Percentiles rank a stretch among this genome's conserved stretches.
Evolutionary conservation across 2,888 invertebrate genomes (phyloP).

Genomic region (Platycheirus rosarum): DNA sequence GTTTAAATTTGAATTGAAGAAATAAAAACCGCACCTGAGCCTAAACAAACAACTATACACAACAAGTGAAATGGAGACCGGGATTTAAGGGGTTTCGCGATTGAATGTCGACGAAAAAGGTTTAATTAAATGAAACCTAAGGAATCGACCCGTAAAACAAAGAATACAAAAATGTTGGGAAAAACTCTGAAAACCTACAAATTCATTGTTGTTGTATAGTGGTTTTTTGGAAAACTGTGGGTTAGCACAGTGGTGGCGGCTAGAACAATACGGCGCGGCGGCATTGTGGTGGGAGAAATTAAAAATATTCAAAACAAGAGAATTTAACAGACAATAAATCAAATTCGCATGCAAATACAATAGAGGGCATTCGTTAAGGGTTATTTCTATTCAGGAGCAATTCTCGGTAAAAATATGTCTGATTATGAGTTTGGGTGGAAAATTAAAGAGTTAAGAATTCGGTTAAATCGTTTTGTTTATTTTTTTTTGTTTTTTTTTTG

Average conservation of each 20-base stretch:
- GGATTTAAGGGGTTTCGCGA: constrained; percentile 38
- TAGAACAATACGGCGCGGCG: background rate
- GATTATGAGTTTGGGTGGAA: constrained; percentile 15
- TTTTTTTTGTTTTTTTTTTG: no score
- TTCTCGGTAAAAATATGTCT: background rate
- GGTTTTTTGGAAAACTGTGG: constrained; percentile 14
- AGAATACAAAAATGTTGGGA: constrained; percentile 46
- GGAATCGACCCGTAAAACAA: constrained; percentile 70
- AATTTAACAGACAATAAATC: constrained; percentile 68
- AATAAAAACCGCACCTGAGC: constrained; percentile 64
- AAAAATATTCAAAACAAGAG: constrained; percentile 68
- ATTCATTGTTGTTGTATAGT: constrained; percentile 46
- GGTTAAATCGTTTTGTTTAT: constrained; percentile 3
- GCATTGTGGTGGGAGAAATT: constrained; percentile 36
- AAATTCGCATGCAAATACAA: constrained; percentile 40
- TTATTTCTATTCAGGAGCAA: constrained; percentile 34
- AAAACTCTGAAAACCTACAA: constrained; percentile 41
- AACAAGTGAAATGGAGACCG: constrained; percentile 58
- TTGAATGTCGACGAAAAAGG: constrained; percentile 56
- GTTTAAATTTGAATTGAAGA: constrained; percentile 52
- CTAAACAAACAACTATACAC: constrained; percentile 72
- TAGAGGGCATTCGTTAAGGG: constrained; percentile 38
- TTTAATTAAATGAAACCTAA: constrained; percentile 74
- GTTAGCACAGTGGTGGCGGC: constrained; percentile 6
- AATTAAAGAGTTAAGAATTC: constrained; percentile 19